Evolutionary conservation across 2,888 invertebrate genomes (phyloP).

Genomic region (Neoascia interrupta): DNA sequence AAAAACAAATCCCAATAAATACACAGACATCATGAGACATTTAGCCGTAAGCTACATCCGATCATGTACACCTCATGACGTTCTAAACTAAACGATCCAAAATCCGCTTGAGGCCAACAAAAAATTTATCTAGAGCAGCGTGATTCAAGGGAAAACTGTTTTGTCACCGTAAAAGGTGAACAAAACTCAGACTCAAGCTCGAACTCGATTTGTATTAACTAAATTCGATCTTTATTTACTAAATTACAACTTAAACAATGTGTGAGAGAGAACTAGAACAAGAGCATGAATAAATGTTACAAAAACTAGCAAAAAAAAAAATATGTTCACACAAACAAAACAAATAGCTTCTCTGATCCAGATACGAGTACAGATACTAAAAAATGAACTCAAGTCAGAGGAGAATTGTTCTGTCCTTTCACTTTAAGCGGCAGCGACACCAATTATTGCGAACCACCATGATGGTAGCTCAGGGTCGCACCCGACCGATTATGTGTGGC

Average conservation of each 20-base stretch:
- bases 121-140: slow-evolving; percentile 54
- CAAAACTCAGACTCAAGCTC: no score
- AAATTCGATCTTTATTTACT: slow-evolving; percentile 58
- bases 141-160: slow-evolving; percentile 29
- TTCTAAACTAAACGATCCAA: slow-evolving; percentile 19
- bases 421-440: slow-evolving; percentile 23
- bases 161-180: slow-evolving; percentile 57
- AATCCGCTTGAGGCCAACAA: slow-evolving; percentile 46
- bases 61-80: no score
- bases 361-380: slow-evolving; percentile 11
- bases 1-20: no score
- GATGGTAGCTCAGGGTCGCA: slow-evolving; percentile 47
- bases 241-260: slow-evolving; percentile 42
- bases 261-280: slow-evolving; percentile 17
- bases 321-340: slow-evolving; percentile 2
- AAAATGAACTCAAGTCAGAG: neutral
- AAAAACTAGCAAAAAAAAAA: slow-evolving; percentile 16
- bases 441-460: slow-evolving; percentile 52
- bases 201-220: slow-evolving; percentile 22
- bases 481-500: slow-evolving; percentile 40
- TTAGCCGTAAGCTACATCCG: no score
- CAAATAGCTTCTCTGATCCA: slow-evolving; percentile 21
- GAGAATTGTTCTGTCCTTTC: slow-evolving; percentile 63
- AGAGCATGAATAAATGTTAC: slow-evolving; percentile 8
- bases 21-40: no score